Percentiles rank a stretch among this genome's conserved stretches.
Evolutionary conservation across 1,140 invertebrate genomes (phyloP).

Genomic region (Cepaea nemoralis): DNA sequence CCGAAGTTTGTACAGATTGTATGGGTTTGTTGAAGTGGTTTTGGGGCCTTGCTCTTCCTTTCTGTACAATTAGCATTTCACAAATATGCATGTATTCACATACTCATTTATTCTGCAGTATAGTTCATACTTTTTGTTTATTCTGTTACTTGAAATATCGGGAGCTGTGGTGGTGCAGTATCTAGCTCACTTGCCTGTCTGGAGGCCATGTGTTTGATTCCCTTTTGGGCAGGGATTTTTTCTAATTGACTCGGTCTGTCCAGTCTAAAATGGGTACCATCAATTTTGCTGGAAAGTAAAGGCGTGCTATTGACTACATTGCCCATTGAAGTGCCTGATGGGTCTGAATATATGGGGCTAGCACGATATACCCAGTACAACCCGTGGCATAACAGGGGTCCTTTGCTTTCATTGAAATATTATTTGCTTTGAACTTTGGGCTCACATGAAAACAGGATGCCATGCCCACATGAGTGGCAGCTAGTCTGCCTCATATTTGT

Average conservation of each 20-base stretch:
- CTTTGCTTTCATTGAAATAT: background rate
- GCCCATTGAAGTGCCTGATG: too few relatives aligned
- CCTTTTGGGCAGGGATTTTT: too few relatives aligned
- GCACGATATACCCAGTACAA: too few relatives aligned
- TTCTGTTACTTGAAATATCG: background rate
- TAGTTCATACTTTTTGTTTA: conserved; percentile 5
- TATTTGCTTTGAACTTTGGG: background rate
- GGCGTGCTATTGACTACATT: too few relatives aligned
- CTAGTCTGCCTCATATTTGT: background rate
- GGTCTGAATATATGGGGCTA: too few relatives aligned
- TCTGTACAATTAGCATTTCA: background rate
- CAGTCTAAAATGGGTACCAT: too few relatives aligned
- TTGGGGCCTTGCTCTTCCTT: background rate
- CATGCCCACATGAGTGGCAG: background rate
- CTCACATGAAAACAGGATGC: background rate
- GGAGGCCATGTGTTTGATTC: too few relatives aligned
- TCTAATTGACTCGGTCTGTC: too few relatives aligned
- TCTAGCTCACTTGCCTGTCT: too few relatives aligned
- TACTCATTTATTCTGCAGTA: background rate
- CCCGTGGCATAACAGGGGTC: too few relatives aligned
- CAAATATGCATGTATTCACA: conserved; percentile 17
- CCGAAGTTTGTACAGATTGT: background rate
- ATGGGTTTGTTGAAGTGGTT: background rate
- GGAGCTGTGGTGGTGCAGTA: too few relatives aligned
- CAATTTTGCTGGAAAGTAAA: too few relatives aligned